Evolutionary conservation across 2,888 invertebrate genomes (phyloP).

Genomic region (Nemurella pictetii): DNA sequence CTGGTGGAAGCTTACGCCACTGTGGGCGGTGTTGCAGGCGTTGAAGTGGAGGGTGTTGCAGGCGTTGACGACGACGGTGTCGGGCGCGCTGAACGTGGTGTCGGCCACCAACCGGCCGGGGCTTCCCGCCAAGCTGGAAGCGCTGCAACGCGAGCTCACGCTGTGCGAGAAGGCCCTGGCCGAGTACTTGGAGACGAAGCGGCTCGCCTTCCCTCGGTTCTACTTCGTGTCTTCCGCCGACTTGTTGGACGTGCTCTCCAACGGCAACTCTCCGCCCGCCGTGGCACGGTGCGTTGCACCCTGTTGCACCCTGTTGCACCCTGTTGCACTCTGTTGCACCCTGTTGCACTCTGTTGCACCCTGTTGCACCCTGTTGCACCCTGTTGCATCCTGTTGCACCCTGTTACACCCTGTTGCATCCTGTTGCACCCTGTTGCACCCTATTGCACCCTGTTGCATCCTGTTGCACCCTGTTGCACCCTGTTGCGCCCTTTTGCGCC

Average conservation of each 20-base stretch:
- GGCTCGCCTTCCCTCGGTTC: conserved; percentile 90
- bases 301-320: no score
- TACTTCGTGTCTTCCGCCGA: conserved; percentile 97
- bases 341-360: no score
- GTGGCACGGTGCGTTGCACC: conserved; percentile 48
- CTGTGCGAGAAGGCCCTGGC: conserved; percentile 96
- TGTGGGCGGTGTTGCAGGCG: no score
- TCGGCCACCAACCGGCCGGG: conserved; percentile 90
- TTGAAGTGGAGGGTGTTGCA: no score
- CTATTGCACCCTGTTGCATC: no score
- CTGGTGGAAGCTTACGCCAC: no score
- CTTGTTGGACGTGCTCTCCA: conserved; percentile 89
- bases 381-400: no score
- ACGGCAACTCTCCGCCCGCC: conserved; percentile 89
- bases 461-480: no score
- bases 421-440: no score
- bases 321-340: no score
- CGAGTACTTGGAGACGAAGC: conserved; percentile 94
- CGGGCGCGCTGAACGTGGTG: conserved; percentile 84
- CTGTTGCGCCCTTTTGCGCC: background rate
- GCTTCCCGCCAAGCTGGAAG: conserved; percentile 78
- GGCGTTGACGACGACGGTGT: conserved; percentile 74
- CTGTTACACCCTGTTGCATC: no score
- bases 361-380: no score
- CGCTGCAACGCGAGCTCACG: conserved; percentile 79